Base-by-base conservation (phyloP, 2,113 vertebrate genomes). In the Pygoscelis adeliae region DNA sequence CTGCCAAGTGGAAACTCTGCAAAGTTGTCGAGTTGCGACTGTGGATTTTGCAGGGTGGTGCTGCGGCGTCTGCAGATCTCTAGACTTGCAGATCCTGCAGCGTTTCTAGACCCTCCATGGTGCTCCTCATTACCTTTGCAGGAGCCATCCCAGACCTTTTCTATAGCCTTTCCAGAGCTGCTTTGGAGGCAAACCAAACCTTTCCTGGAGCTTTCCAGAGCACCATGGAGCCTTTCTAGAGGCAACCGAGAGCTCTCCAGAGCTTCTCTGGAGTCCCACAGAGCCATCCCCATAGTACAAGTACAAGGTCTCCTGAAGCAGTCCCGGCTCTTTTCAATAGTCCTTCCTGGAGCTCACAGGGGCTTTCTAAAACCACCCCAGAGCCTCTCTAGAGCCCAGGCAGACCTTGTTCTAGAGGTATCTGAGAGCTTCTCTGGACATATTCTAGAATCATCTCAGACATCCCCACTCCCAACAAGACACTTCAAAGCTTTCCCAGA, bases 61-160 rank as follows among this genome's bases (percentile, higher is more conserved):
- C 22, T 15, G 27, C 0, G 0, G 36, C 3, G 0, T 21, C 73
- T 49, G 59, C 27, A 29, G 16, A 22, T 44, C 50, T 61, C 59
- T 21, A 6, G 46, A 62, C 40, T 7, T 21, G 22, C 3, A 38
- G 30, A 29, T 62, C 59, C 73, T 61, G 42, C 63, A 56, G 27
- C 13, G 5, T 29, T 61, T 67, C 66, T 29, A 38, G 40, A 67
- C n/a, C n/a, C 36, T 62, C 21, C 67, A 21, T 6, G 13, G 22
- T 42, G 10, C 30, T 67, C 46, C 34, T 40, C 3, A 3, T 11
- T 10, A 62, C 18, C 21, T 44, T 63, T 12, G 32, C 49, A 69
- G 50, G 13, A 70, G 34, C n/a, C 15, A 7, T 3, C 42, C 40
- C 55, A 62, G 77, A 27, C 11, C 47, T 61, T 42, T 32, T 23